Evolutionary conservation across 2,113 vertebrate species (phyloP).

Genomic region (Onychorhynchus coronatus): DNA sequence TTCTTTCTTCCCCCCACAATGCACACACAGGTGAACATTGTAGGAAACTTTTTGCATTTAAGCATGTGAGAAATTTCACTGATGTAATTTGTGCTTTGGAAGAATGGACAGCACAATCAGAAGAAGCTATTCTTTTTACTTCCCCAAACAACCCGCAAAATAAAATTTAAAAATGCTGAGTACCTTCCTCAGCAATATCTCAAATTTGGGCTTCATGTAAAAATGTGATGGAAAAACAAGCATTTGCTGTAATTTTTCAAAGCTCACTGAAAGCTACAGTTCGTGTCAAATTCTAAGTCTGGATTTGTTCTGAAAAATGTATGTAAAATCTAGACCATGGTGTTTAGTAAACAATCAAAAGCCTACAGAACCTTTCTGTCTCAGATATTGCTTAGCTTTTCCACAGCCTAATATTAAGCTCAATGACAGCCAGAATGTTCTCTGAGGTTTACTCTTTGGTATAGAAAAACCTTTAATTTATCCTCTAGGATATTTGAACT

Average conservation of each 20-base stretch:
- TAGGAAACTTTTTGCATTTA: not conserved
- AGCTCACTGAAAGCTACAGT: not conserved
- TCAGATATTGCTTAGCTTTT: not conserved
- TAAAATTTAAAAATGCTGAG: not conserved
- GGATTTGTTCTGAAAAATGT: not conserved
- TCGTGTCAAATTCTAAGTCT: not conserved
- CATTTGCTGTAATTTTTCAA: not conserved
- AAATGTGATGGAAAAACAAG: not conserved
- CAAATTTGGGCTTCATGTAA: not conserved
- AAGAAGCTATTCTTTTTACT: not conserved
- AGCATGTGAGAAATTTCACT: not conserved
- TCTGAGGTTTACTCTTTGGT: not conserved
- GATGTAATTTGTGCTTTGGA: not conserved
- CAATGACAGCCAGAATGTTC: not conserved
- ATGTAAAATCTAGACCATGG: not conserved
- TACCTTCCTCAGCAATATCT: not conserved
- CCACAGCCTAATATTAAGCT: not conserved
- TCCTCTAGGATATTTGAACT: not conserved
- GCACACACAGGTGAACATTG: not conserved
- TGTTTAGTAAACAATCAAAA: not conserved
- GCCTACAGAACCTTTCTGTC: not conserved
- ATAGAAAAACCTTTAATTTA: not conserved
- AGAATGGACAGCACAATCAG: not conserved
- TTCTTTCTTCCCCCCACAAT: not conserved
- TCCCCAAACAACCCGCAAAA: not conserved